Conservation (phyloP, 2,888 invertebrate genomes). For the Trichogramma dendrolimi region DNA sequence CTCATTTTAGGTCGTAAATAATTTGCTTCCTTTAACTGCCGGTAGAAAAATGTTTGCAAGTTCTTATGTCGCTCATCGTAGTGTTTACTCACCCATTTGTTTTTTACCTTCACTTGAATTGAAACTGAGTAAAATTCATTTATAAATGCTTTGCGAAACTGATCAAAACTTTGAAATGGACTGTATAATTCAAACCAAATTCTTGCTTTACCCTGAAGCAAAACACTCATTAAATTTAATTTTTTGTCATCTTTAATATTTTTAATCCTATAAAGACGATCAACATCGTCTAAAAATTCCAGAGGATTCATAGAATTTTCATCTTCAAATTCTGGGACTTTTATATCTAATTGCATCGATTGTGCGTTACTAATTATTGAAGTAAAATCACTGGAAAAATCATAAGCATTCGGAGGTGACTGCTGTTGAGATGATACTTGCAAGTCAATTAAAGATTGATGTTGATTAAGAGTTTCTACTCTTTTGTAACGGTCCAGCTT, state of each 20-base stretch:
- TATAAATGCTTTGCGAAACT: slow-evolving; percentile 13
- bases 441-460: too few relatives aligned
- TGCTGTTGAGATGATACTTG: too few relatives aligned
- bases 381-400: background rate
- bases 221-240: slow-evolving; percentile 11
- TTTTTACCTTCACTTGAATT: slow-evolving; percentile 12
- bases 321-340: slow-evolving; percentile 17
- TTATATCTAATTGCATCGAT: slow-evolving; percentile 10
- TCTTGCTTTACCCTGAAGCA: slow-evolving; percentile 14
- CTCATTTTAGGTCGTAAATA: slow-evolving; percentile 4
- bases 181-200: slow-evolving; percentile 11
- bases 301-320: slow-evolving; percentile 13
- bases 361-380: slow-evolving; percentile 1
- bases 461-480: background rate
- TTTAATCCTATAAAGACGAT: slow-evolving; percentile 18
- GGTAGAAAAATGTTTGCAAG: slow-evolving; percentile 7
- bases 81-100: slow-evolving; percentile 12
- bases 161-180: background rate
- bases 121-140: slow-evolving; percentile 18
- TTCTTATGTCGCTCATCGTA: background rate
- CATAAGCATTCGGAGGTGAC: background rate
- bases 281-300: slow-evolving; percentile 23
- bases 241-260: slow-evolving; percentile 11
- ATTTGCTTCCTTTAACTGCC: slow-evolving; percentile 8
- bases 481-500: background rate